These are phyloP conservation scores for Megaceryle torquata DNA, from an alignment of 2,113 vertebrate species.

Conservation along the genomic window DNA sequence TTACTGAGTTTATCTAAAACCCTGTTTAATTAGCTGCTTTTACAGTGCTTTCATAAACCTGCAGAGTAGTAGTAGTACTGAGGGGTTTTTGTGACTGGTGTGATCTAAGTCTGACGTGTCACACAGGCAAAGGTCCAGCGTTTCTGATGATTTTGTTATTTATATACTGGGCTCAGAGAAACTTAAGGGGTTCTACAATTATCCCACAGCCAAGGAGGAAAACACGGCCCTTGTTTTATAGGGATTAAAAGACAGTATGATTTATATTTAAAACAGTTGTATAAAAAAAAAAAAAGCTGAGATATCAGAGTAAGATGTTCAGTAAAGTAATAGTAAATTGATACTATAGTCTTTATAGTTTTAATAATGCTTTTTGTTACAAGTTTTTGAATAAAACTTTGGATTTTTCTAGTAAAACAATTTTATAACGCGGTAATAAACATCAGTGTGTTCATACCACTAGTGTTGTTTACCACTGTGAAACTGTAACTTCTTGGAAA, in stretches of 20 bases:
- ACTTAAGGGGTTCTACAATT: background rate
- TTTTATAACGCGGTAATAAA: background rate
- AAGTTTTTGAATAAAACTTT: background rate
- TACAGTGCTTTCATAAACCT: background rate
- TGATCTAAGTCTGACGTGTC: conserved; percentile 42
- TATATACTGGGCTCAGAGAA: background rate
- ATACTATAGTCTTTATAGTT: background rate
- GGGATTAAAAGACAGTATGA: background rate
- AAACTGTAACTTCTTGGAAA: background rate
- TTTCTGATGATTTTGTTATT: background rate
- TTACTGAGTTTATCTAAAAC: background rate
- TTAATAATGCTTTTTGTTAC: background rate
- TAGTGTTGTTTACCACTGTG: background rate
- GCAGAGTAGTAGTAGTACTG: background rate
- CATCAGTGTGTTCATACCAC: background rate
- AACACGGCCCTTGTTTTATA: background rate
- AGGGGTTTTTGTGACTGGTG: background rate
- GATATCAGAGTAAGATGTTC: background rate
- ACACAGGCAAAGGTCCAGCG: background rate
- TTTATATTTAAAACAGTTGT: background rate
- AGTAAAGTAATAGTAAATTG: background rate
- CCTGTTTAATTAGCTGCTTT: background rate
- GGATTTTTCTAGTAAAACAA: background rate
- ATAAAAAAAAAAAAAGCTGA: background rate
- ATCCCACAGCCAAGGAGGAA: background rate